phyloP scores from a whole-genome alignment of 1,140 invertebrate genomes.

The Tenebrio molitor region DNA sequence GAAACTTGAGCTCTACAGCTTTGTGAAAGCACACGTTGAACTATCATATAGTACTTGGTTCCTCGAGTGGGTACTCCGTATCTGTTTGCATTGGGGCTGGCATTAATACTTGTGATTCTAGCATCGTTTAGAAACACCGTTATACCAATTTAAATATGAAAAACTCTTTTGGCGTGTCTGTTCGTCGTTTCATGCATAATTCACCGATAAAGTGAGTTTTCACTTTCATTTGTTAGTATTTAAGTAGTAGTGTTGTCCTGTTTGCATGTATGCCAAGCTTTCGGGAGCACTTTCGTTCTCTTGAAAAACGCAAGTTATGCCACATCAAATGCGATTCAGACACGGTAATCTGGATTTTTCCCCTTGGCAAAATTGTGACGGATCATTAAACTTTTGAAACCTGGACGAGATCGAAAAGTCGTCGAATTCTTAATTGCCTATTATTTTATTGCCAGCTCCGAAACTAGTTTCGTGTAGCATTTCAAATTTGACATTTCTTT shows the following conservation, averaged over 20 bases:
- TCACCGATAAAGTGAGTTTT: constrained; percentile 15
- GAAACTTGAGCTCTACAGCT: no score
- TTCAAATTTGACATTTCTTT: constrained; percentile 1
- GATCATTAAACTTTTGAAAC: neutral
- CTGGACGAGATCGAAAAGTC: neutral
- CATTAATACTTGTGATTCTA: neutral
- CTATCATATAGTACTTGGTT: no score
- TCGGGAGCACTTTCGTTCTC: constrained; percentile 13
- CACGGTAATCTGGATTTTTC: neutral
- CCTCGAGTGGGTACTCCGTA: no score
- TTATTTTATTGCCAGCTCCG: neutral
- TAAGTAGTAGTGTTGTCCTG: neutral
- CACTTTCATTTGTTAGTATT: constrained; percentile 16
- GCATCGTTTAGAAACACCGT: neutral
- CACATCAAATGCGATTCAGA: neutral
- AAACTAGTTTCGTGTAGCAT: constrained; percentile 1
- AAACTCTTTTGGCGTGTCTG: neutral
- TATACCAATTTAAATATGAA: constrained; percentile 25
- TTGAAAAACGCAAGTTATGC: neutral
- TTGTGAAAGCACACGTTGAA: no score
- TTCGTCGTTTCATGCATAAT: constrained; percentile 2
- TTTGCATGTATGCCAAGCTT: neutral
- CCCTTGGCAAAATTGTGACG: no score
- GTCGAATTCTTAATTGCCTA: neutral
- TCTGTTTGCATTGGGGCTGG: neutral